Evolutionary conservation across 2,113 vertebrate species (phyloP).

Genomic region (Mystacornis crossleyi): DNA sequence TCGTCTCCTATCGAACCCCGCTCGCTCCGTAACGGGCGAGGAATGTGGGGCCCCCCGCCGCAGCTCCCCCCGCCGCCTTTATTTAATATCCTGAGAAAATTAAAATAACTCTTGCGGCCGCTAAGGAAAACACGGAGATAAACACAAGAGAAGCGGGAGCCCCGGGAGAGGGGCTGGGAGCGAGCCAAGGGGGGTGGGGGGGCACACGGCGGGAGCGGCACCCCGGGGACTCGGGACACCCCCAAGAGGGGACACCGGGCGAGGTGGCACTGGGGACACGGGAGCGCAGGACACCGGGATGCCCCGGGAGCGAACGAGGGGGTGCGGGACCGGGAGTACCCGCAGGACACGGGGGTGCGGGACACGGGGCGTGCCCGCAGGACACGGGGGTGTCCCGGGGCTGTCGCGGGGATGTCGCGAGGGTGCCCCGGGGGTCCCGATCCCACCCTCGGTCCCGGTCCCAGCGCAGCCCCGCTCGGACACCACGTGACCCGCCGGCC

Average conservation of each 20-base stretch:
- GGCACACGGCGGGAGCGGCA: not conserved
- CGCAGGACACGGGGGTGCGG: not conserved
- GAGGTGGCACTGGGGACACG: not conserved
- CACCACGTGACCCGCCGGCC: not conserved
- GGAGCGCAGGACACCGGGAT: not conserved
- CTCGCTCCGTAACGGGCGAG: slow-evolving; percentile 66
- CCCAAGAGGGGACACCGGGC: not conserved
- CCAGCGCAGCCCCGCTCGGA: fast-evolving
- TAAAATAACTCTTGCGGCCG: slow-evolving; percentile 86
- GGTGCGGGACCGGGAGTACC: not conserved
- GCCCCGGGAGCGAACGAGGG: not conserved
- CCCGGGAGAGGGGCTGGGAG: not conserved
- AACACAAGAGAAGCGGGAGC: slow-evolving; percentile 38
- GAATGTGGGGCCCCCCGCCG: slow-evolving; percentile 42
- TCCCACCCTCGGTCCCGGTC: not conserved
- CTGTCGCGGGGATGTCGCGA: too few relatives aligned
- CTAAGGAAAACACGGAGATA: slow-evolving; percentile 67
- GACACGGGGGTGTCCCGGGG: too few relatives aligned
- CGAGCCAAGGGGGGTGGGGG: not conserved
- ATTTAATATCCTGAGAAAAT: slow-evolving; percentile 89
- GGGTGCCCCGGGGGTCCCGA: too few relatives aligned
- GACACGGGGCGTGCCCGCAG: not conserved
- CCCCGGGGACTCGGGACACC: not conserved
- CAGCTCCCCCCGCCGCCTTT: slow-evolving; percentile 79
- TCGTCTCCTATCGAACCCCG: slow-evolving; percentile 73